These are phyloP conservation scores for Callionymus lyra DNA, from an alignment of 2,113 vertebrate genomes.

Conservation along the genomic window DNA sequence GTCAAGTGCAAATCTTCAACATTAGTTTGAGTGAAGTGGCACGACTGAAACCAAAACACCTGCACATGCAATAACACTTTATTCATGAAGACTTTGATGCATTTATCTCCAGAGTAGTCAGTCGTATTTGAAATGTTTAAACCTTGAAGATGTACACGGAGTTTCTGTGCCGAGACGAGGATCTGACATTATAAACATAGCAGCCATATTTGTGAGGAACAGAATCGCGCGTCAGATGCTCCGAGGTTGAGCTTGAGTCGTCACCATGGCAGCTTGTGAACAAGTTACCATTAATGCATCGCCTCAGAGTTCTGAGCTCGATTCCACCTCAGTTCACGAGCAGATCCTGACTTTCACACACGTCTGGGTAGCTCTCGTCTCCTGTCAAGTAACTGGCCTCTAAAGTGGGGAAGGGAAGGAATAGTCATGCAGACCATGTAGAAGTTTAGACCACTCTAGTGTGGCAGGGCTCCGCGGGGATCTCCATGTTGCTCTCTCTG, in stretches of 20 bases:
- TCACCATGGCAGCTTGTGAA: no score
- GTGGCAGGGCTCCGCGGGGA: conserved; percentile 69
- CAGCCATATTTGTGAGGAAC: conserved; percentile 40
- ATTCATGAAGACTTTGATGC: neutral
- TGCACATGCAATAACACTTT: no score
- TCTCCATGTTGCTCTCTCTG: conserved; percentile 77
- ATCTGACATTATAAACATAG: conserved; percentile 43
- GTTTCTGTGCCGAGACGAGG: conserved; percentile 40
- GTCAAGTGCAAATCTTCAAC: conserved; percentile 31
- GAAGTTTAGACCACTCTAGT: conserved; percentile 68
- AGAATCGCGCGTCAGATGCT: conserved; percentile 19
- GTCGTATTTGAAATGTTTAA: neutral
- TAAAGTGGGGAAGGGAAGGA: conserved; percentile 4
- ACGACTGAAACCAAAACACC: no score
- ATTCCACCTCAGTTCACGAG: no score
- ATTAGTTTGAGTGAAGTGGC: neutral
- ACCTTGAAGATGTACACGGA: conserved; percentile 24
- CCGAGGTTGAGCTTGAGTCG: neutral
- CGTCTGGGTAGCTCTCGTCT: conserved; percentile 16
- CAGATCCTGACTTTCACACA: neutral
- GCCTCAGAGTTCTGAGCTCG: no score
- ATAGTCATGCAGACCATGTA: neutral
- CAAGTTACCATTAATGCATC: no score
- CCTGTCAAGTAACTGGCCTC: conserved; percentile 55
- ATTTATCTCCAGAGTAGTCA: neutral